phyloP scores from a whole-genome alignment of 35 echinoderm and acorn worm genomes.

The Anneissia japonica region DNA sequence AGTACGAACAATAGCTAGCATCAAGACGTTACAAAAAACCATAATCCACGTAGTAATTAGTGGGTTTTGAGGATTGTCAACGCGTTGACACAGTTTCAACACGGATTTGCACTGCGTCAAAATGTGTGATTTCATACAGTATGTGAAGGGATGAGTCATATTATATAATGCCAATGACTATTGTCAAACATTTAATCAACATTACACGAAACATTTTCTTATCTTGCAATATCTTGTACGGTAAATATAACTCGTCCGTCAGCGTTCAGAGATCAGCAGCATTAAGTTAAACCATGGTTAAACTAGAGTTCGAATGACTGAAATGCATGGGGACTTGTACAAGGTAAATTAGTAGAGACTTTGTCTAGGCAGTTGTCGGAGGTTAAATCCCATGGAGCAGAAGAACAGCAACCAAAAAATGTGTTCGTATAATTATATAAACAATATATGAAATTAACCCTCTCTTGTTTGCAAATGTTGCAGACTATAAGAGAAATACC shows the following conservation, averaged over 20 bases:
- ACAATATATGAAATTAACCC: too few species aligned
- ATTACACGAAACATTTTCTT: background rate
- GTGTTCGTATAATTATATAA: too few species aligned
- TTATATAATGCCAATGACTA: background rate
- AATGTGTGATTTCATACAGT: too few species aligned
- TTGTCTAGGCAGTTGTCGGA: background rate
- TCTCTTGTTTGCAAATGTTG: too few species aligned
- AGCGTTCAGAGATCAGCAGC: background rate
- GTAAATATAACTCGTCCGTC: background rate
- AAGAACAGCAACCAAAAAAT: background rate
- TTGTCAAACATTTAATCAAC: background rate
- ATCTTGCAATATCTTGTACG: background rate
- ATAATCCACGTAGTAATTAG: too few species aligned
- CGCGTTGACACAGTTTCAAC: background rate
- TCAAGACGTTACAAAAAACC: too few species aligned
- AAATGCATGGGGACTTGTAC: background rate
- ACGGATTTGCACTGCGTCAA: background rate
- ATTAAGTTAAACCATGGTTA: too few species aligned
- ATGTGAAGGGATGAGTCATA: background rate
- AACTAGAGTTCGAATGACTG: too few species aligned
- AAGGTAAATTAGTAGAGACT: background rate
- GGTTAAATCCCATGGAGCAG: background rate
- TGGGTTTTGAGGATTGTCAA: too few species aligned
- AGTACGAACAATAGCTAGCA: too few species aligned
- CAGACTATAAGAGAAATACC: too few species aligned